A percentile compares a stretch with the other conserved stretches of the same genome.
Conservation (phyloP, 2,113 vertebrate genomes). For the Takifugu bimaculatus region DNA sequence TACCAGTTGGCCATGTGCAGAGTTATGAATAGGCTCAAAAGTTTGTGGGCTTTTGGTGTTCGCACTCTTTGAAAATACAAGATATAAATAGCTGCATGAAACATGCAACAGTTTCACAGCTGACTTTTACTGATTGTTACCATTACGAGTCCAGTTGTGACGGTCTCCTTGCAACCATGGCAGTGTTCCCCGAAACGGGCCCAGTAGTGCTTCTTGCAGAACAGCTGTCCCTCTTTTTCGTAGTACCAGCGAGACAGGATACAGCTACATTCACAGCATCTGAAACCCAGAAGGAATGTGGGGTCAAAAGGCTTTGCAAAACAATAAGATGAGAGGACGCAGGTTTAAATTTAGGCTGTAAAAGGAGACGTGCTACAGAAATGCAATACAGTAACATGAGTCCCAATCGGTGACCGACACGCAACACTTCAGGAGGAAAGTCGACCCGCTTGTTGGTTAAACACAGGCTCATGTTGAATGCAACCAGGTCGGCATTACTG, state of each 20-base stretch:
- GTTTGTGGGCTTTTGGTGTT: too few relatives aligned
- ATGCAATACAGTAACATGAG: conserved; percentile 30
- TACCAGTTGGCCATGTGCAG: not conserved
- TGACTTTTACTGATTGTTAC: conserved; percentile 61
- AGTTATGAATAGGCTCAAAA: too few relatives aligned
- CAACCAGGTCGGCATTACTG: conserved; percentile 4
- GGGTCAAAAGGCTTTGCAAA: not conserved
- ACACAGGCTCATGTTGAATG: conserved; percentile 16
- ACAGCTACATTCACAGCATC: conserved; percentile 87
- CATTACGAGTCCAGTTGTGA: conserved; percentile 93
- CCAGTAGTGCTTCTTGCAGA: conserved; percentile 98
- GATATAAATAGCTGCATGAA: too few relatives aligned
- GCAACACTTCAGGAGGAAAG: conserved; percentile 15
- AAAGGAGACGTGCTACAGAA: conserved; percentile 5
- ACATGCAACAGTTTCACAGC: too few relatives aligned
- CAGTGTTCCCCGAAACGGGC: conserved; percentile 87
- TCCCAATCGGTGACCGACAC: conserved; percentile 6
- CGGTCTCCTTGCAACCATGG: conserved; percentile 87
- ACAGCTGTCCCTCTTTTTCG: conserved; percentile 88
- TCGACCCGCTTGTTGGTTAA: conserved; percentile 5
- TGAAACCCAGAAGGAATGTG: conserved; percentile 41
- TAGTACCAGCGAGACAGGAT: conserved; percentile 92
- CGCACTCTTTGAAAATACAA: too few relatives aligned
- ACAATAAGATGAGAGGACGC: conserved; percentile 5
- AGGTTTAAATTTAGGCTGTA: conserved; percentile 3